Percentiles rank a stretch among this genome's conserved stretches.
Conservation (phyloP, 2,888 invertebrate species). For the Hydropsyche betteni region DNA sequence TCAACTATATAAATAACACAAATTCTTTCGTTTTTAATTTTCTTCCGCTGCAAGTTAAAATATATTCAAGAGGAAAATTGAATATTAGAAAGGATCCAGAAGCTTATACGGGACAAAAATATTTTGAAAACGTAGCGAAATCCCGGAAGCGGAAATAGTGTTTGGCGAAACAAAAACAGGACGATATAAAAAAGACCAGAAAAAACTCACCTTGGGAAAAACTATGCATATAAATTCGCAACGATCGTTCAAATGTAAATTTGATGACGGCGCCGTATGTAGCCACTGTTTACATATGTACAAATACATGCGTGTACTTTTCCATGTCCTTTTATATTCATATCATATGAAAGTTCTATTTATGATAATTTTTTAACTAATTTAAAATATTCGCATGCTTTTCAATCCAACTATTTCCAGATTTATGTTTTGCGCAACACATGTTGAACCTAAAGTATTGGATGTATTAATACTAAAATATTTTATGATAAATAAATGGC, state of each 20-base stretch:
- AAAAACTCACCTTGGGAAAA: conserved; percentile 1
- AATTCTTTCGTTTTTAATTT: background rate
- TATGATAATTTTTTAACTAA: no score
- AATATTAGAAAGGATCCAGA: conserved; percentile 8
- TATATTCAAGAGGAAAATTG: conserved; percentile 13
- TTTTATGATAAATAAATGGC: no score
- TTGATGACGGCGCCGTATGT: conserved; percentile 1
- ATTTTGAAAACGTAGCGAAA: conserved; percentile 18
- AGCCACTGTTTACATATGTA: no score
- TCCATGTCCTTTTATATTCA: no score
- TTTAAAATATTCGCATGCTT: no score
- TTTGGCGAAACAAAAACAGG: conserved; percentile 7
- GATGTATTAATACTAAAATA: no score
- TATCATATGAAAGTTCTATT: no score
- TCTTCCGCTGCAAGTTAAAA: background rate
- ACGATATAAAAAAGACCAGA: background rate
- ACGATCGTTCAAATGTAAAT: conserved; percentile 24
- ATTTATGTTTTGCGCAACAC: no score
- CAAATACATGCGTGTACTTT: no score
- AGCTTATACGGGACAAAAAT: conserved; percentile 15
- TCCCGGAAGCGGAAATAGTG: conserved; percentile 27
- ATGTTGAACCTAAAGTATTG: no score
- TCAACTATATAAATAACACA: no score
- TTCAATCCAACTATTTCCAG: no score
- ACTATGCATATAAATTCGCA: conserved; percentile 26